Base-by-base conservation (phyloP, 1,140 invertebrate species). In the Neodiprion pinetum region DNA sequence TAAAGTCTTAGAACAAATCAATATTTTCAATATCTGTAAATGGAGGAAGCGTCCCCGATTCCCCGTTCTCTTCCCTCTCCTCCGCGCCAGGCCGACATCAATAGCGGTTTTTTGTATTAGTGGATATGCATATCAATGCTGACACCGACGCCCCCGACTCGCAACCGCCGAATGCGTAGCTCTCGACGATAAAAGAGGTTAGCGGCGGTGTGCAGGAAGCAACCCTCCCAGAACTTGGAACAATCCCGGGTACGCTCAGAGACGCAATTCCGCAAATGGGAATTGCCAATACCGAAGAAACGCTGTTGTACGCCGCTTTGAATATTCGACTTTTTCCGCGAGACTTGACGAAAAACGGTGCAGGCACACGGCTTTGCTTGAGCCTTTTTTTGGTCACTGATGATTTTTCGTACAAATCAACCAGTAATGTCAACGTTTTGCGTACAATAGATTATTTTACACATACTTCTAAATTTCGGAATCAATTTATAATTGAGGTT, bases 11-110 rank as follows among this genome's bases (percentile, higher is more conserved):
- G 78, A 76, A 78, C 70, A 76, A 80, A 82, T 84, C 81, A 79
- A 82, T 81, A 82, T 76, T 81, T 84, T 80, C 80, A 82, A 84
- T 84, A 83, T 79, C 72, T 74, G 68, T 79, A 80, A 84, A 82
- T 82, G 82, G 77, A 78, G 82, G 76, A 78, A 72, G 75, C 77
- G 79, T 50, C 78, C 75, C 76, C 77, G 75, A 70, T 72, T 76
- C 69, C 76, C 70, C 21, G 61, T 72, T 73, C 65, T 73, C 65
- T 67, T 73, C 21, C 21, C 47, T 14, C 67, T 9, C 14, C 48
- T 65, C 53, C 11, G 53, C 53, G 4, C 5, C 53, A 61, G 11
- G 53, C n/a, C 53, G 7, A 61, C 53, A 61, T 9, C 53, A 61
- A 61, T 61, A 12, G 53, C n/a, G 53, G 53, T 61, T 61, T 61